Conservation (phyloP, 2,888 invertebrate genomes). For the Acrobeloides nanus region DNA sequence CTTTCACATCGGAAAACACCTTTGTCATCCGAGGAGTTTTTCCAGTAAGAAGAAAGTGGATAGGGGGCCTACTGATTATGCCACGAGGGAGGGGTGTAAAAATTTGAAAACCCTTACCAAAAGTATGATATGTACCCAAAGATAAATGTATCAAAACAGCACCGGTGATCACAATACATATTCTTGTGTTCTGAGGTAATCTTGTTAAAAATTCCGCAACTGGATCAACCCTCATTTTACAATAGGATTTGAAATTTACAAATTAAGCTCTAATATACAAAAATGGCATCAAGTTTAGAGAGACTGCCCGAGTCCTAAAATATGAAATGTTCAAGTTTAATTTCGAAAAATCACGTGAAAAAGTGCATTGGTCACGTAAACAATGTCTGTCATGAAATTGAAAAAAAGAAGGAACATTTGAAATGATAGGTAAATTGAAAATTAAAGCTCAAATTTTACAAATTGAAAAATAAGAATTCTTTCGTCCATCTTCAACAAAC, state of each 20-base stretch:
- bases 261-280: too few relatives aligned
- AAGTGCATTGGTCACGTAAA: neutral
- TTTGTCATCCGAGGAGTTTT: too few relatives aligned
- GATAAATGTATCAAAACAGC: slow-evolving; percentile 51
- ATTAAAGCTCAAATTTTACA: too few relatives aligned
- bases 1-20: too few relatives aligned
- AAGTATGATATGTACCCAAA: slow-evolving; percentile 52
- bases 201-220: slow-evolving; percentile 20
- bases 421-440: neutral
- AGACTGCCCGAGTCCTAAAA: too few relatives aligned
- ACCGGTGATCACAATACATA: slow-evolving; percentile 41
- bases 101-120: slow-evolving; percentile 23
- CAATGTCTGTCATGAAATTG: neutral
- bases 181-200: slow-evolving; percentile 14
- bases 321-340: too few relatives aligned
- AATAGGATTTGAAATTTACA: too few relatives aligned
- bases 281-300: too few relatives aligned
- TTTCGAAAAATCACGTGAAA: too few relatives aligned
- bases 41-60: too few relatives aligned
- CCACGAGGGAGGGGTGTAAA: too few relatives aligned
- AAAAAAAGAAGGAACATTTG: neutral
- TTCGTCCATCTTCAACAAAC: neutral
- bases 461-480: neutral
- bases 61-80: too few relatives aligned
- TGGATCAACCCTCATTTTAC: slow-evolving; percentile 25